Conservation (phyloP, 2,888 invertebrate genomes). For the Piscicola geometra region DNA sequence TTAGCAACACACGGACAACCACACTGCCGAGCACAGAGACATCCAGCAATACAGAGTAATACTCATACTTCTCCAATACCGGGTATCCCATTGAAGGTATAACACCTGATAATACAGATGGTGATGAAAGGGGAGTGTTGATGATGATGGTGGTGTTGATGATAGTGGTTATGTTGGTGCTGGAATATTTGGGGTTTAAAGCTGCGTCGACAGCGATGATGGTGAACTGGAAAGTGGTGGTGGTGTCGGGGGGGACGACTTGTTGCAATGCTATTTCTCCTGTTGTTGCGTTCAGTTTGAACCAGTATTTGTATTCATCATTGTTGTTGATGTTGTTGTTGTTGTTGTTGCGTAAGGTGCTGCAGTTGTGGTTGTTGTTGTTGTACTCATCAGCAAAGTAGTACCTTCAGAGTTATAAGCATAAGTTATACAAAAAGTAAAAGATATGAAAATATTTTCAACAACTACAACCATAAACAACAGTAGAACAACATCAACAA, state of each 20-base stretch:
- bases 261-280: neutral
- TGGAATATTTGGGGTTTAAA: neutral
- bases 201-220: neutral
- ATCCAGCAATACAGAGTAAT: neutral
- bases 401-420: no score
- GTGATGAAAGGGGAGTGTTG: neutral
- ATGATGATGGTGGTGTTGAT: neutral
- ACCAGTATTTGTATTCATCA: neutral
- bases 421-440: neutral
- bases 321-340: no score
- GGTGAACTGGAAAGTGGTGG: neutral
- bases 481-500: no score
- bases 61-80: neutral
- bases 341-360: no score
- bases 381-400: no score
- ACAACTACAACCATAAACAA: no score
- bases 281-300: neutral
- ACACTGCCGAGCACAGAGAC: neutral
- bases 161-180: neutral
- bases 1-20: neutral
- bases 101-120: neutral
- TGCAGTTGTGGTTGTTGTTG: no score
- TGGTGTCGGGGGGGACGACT: neutral
- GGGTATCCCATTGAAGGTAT: neutral
- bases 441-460: constrained; percentile 71